Evolutionary conservation across 2,797 vertebrate species (phyloP).

Genomic region (Australoheros facetus): DNA sequence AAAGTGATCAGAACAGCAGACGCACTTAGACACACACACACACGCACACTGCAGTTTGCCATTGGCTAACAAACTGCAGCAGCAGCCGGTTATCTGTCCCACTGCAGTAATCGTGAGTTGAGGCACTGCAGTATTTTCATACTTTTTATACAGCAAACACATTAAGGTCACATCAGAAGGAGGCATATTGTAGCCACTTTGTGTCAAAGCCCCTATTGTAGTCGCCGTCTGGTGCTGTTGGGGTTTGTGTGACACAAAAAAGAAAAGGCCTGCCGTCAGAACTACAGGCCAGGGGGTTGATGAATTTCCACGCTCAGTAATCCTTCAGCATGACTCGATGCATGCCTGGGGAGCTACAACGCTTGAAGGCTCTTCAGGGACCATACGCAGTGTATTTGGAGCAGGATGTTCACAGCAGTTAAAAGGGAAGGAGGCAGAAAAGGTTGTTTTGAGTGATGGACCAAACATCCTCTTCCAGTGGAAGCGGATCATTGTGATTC

Average conservation of each 20-base stretch:
- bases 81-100: slow-evolving; percentile 56
- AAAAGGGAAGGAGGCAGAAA: slow-evolving; percentile 16
- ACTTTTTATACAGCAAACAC: slow-evolving; percentile 56
- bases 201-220: slow-evolving; percentile 14
- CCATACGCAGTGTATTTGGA: slow-evolving; percentile 27
- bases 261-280: slow-evolving; percentile 28
- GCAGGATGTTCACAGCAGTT: slow-evolving; percentile 32
- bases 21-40: slow-evolving; percentile 8
- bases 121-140: slow-evolving; percentile 71
- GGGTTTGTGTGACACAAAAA: slow-evolving; percentile 18
- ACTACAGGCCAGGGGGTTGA: slow-evolving; percentile 37
- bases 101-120: slow-evolving; percentile 62
- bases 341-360: slow-evolving; percentile 37
- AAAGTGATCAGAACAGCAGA: slow-evolving; percentile 31
- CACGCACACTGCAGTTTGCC: slow-evolving; percentile 54
- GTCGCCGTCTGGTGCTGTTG: slow-evolving; percentile 18
- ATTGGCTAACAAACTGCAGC: slow-evolving; percentile 71
- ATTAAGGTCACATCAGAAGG: slow-evolving; percentile 53
- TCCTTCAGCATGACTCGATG: slow-evolving; percentile 53
- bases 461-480: slow-evolving; percentile 7
- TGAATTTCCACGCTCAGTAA: slow-evolving; percentile 53
- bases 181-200: slow-evolving; percentile 18
- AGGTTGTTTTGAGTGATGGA: slow-evolving; percentile 12
- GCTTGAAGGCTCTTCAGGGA: slow-evolving; percentile 43
- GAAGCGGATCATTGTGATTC: slow-evolving; percentile 3